Conservation (phyloP, 2,888 invertebrate species). For the Odiellus spinosus region DNA sequence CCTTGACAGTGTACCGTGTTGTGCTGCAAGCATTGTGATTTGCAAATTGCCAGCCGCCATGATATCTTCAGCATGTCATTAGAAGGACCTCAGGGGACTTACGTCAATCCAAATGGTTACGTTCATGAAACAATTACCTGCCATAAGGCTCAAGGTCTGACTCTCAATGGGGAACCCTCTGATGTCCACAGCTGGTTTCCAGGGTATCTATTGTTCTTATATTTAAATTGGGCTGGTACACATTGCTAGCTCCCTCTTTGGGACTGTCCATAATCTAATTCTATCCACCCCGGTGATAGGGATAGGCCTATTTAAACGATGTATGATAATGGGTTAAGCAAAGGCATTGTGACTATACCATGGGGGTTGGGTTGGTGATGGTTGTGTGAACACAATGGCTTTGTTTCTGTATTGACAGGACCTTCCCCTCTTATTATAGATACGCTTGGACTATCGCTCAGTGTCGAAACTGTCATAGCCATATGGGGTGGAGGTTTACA, state of each 20-base stretch:
- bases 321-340: too few species aligned
- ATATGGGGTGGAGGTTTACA: slow-evolving; percentile 69
- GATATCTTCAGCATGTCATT: slow-evolving; percentile 65
- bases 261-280: too few species aligned
- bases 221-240: too few species aligned
- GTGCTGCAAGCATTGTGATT: slow-evolving; percentile 39
- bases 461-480: slow-evolving; percentile 47
- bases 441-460: slow-evolving; percentile 64
- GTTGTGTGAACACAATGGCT: too few species aligned
- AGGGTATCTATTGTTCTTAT: too few species aligned
- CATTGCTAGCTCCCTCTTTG: too few species aligned
- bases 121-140: slow-evolving; percentile 64
- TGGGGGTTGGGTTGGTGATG: too few species aligned
- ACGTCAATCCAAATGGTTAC: slow-evolving; percentile 61
- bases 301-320: too few species aligned
- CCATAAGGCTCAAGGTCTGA: slow-evolving; percentile 25
- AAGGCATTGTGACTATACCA: too few species aligned
- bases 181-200: slow-evolving; percentile 72
- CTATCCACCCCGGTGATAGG: too few species aligned
- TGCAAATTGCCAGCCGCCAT: slow-evolving; percentile 42
- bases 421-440: slow-evolving; percentile 29
- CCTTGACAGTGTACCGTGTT: slow-evolving; percentile 22
- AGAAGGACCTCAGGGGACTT: slow-evolving; percentile 61
- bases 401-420: too few species aligned
- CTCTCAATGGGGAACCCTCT: slow-evolving; percentile 38